A percentile compares a stretch with the other conserved stretches of the same genome.
phyloP scores from a whole-genome alignment of 2,797 vertebrate genomes.

The Notolepis coatsorum region DNA sequence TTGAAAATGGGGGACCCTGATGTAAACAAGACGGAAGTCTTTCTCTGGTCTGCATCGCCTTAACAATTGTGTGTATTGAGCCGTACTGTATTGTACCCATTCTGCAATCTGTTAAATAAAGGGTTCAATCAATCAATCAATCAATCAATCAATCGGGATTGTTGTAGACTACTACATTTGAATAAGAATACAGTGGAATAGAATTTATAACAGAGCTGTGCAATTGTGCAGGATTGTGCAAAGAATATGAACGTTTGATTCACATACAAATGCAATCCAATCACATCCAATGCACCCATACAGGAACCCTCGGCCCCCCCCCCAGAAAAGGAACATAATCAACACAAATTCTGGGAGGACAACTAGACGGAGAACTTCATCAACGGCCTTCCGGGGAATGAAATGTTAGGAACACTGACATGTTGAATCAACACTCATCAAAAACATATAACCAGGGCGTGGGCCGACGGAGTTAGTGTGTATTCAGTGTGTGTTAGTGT shows the following conservation, averaged over 20 bases:
- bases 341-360: background rate
- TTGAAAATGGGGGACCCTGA: no score
- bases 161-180: background rate
- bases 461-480: constrained; percentile 17
- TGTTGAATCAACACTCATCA: background rate
- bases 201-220: no score
- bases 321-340: background rate
- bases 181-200: no score
- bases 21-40: no score
- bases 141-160: no score
- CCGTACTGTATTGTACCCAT: no score
- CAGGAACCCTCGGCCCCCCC: background rate
- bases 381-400: background rate
- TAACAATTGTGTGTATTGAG: no score
- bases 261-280: background rate
- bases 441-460: background rate
- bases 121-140: no score
- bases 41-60: no score
- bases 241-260: no score
- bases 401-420: background rate
- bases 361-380: background rate
- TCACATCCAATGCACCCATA: background rate
- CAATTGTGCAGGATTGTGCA: no score
- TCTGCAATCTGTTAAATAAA: no score
- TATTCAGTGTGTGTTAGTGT: constrained; percentile 50